Evolutionary conservation across 2,113 vertebrate genomes (phyloP).

Genomic region (pig (Sus scrofa)): T2T-Sscrofa CM000820.6:55238501-55239000

Average conservation of each 20-base stretch:
- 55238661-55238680: neutral
- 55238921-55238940: neutral
- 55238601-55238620: neutral
- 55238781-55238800: neutral
- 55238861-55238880: neutral
- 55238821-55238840: neutral
- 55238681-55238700: neutral
- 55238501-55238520: neutral
- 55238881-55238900: neutral
- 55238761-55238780: neutral
- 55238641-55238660: neutral
- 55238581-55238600: neutral
- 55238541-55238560: neutral
- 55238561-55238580: neutral
- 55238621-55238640: neutral
- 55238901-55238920: neutral
- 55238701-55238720: neutral
- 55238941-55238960: neutral
- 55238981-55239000: neutral
- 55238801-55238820: neutral
- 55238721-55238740: neutral
- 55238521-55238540: neutral
- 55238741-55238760: neutral
- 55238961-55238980: neutral
- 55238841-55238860: neutral